phyloP scores from a whole-genome alignment of 2,888 invertebrate species.

The Amblyteles armatorius region DNA sequence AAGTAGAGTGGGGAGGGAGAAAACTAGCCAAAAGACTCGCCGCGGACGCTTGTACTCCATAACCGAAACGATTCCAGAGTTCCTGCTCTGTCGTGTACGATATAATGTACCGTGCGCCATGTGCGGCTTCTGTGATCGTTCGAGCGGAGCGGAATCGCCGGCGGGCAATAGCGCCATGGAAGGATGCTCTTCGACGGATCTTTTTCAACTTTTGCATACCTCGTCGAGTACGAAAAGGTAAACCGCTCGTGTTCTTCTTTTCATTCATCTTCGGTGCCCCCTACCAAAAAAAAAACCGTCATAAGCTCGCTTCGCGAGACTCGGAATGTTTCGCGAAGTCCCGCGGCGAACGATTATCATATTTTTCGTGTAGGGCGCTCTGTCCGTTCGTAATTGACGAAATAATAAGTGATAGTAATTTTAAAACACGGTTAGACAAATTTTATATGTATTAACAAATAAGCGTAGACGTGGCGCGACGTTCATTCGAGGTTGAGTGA shows the following conservation, averaged over 20 bases:
- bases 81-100: neutral
- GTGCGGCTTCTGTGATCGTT: slow-evolving; percentile 13
- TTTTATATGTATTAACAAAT: too few species aligned
- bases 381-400: too few species aligned
- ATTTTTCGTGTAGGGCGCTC: too few species aligned
- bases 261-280: neutral
- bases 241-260: neutral
- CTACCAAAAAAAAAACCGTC: too few species aligned
- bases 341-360: too few species aligned
- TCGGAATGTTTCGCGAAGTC: too few species aligned
- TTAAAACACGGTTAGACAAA: too few species aligned
- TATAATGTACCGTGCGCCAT: neutral
- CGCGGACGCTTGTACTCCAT: slow-evolving; percentile 17
- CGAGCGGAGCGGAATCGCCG: slow-evolving; percentile 1
- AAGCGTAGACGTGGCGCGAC: too few species aligned
- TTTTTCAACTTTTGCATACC: slow-evolving; percentile 2
- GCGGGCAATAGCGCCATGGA: neutral
- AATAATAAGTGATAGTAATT: too few species aligned
- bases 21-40: slow-evolving; percentile 33
- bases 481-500: too few species aligned
- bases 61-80: slow-evolving; percentile 22
- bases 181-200: slow-evolving; percentile 2
- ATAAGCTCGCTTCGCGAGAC: too few species aligned
- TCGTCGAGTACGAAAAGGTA: neutral
- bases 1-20: slow-evolving; percentile 3